A percentile compares a stretch with the other conserved stretches of the same genome.
phyloP scores from a whole-genome alignment of 2,888 invertebrate genomes.

The Willowsia nigromaculata region DNA sequence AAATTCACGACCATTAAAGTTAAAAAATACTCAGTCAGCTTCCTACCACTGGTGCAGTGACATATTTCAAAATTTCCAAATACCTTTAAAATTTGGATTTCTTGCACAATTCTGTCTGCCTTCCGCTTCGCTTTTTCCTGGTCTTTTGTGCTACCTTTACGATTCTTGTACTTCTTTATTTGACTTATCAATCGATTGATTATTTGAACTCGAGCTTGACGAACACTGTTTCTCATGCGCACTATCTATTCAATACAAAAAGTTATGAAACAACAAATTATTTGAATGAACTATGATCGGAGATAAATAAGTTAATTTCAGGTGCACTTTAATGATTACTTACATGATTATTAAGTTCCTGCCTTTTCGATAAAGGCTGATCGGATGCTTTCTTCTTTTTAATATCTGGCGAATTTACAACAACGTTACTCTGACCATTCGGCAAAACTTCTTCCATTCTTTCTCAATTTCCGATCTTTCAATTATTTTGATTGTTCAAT shows the following conservation, averaged over 20 bases:
- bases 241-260: conserved; percentile 71
- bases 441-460: conserved; percentile 13
- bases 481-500: too few relatives aligned
- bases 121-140: conserved; percentile 73
- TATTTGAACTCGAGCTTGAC: conserved; percentile 72
- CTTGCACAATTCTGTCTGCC: conserved; percentile 73
- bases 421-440: not conserved
- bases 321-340: conserved; percentile 39
- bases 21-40: not conserved
- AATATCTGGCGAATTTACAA: not conserved
- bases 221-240: conserved; percentile 74
- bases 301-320: too few relatives aligned
- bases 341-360: conserved; percentile 78
- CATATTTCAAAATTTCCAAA: too few relatives aligned
- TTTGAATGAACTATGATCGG: not conserved
- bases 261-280: not conserved
- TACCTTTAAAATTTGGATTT: conserved; percentile 76
- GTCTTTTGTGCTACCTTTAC: conserved; percentile 74
- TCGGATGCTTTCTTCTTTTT: not conserved
- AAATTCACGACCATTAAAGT: too few relatives aligned
- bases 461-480: too few relatives aligned
- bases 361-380: conserved; percentile 72
- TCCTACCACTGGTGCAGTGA: too few relatives aligned
- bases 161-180: conserved; percentile 64
- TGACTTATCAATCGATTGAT: conserved; percentile 74